These are phyloP conservation scores for Malaclemys terrapin DNA, from an alignment of 2,113 vertebrate genomes.

Conservation along the genomic window DNA sequence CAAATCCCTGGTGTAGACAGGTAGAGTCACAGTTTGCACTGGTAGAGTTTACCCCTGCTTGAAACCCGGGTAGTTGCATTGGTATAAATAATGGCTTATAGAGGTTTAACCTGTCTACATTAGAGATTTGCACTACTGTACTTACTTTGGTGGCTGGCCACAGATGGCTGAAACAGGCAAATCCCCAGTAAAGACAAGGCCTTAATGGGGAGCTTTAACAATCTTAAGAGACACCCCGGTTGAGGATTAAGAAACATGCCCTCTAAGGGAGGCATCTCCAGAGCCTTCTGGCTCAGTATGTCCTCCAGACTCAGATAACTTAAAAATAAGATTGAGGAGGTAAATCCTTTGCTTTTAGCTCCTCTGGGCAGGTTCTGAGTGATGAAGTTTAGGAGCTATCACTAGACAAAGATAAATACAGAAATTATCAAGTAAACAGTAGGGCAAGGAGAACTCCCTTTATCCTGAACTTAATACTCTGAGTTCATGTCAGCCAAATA, in stretches of 20 bases:
- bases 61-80: not conserved
- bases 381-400: not conserved
- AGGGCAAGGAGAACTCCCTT: slow-evolving; percentile 10
- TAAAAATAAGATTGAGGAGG: not conserved
- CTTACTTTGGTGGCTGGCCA: not conserved
- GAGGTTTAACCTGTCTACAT: not conserved
- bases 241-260: not conserved
- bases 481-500: not conserved
- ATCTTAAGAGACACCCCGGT: not conserved
- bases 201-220: not conserved
- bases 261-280: not conserved
- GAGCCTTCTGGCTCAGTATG: not conserved
- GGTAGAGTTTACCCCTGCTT: not conserved
- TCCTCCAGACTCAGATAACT: not conserved
- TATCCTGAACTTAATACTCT: not conserved
- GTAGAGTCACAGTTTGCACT: not conserved
- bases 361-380: not conserved
- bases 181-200: not conserved
- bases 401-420: not conserved
- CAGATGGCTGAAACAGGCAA: not conserved
- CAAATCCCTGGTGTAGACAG: not conserved
- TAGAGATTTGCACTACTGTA: not conserved
- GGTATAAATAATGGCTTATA: not conserved
- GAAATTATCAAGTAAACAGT: not conserved
- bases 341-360: not conserved